Base-by-base conservation (phyloP, 2,113 vertebrate genomes). In the Cyrtonyx montezumae region DNA sequence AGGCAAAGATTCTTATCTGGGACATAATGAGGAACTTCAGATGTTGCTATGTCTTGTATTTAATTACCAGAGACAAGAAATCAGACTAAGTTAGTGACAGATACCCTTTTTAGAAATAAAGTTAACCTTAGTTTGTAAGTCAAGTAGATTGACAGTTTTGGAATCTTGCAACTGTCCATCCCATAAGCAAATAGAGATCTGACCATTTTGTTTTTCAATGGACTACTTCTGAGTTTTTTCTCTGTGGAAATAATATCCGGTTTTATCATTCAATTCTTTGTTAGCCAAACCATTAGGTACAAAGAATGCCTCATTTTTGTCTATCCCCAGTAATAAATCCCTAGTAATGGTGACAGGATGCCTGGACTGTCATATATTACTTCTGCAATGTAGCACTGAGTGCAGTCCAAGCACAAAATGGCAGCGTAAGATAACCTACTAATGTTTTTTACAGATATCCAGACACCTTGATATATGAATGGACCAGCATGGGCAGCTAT, bases 1-100 rank as follows among this genome's bases (percentile, higher is more conserved):
- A 76, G 18, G 13, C 42, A 61, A 16, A 90, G 7, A 59, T 11
- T 77, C 40, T 40, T 73, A 46, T 13, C 58, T 53, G 49, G 74
- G 23, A 80, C 42, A 48, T 23, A 69, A 59, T 17, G 32, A 34
- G 89, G 78, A 94, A 91, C 48, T 79, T 79, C 58, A 79, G 88
- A 51, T 30, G 4, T 1, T 53, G 58, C 17, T 85, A 37, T 70
- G 23, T 36, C 79, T 74, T 28, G 22, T 21, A 55, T 15, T 30
- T 26, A 76, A 82, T 45, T 73, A 69, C n/a, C 45, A 53, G 46
- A 80, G 42, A 77, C 17, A 32, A 77, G 55, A 23, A 77, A 74
- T 61, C 20, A 22, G 14, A 70, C 51, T 37, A 83, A 21, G 49
- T 67, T n/a, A 36, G 90, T 62, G 11, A 49, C 77, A 25, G 42